Base-by-base conservation (phyloP, 1,140 invertebrate genomes). In the Drosophila neocordata region DNA sequence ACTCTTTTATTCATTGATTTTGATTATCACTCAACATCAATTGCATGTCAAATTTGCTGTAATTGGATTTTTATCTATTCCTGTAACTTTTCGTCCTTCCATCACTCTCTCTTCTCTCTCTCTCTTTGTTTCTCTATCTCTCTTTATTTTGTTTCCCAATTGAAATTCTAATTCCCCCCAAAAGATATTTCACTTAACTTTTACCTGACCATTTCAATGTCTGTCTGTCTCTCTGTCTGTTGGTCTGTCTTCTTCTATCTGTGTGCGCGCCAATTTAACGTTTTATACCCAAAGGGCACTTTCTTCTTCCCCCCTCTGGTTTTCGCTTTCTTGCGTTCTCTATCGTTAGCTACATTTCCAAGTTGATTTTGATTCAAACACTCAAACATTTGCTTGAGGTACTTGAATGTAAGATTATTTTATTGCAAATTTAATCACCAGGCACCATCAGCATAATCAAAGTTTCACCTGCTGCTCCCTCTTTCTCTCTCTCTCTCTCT, bases 391-490 rank as follows among this genome's bases (percentile, higher is more conserved):
- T 61, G 62, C 37, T 41, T 55, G 73, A 48, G 41, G 52, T 69
- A 75, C 68, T 75, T 71, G 44, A 56, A 51, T 24, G 37, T 37
- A 51, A 61, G 78, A 72, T 87, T 66, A 82, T 79, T 89, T 88
- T 77, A 75, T 77, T 73, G 73, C 79, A 90, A 90, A 80, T 78
- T 90, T 90, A 90, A 90, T 90, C 87, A 80, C 87, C 52, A 69
- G 24, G 68, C 48, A 65, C 87, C 85, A 90, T 90, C 87, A 80
- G 76, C 73, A 79, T 87, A 87, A 90, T 90, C 87, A 87, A 75
- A 75, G 73, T 56, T 58, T 53, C 52, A 59, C 13, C 35, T 15
- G n/a, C 53, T 9, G 1, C n/a, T 7, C n/a, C 15, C 13, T 31
- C 27, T 31, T 1, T 31, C 27, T 31, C 6, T 18, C 41, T 18